These are phyloP conservation scores for Stenopsyche tienmushanensis DNA, from an alignment of 1,140 invertebrate genomes.

Conservation along the genomic window DNA sequence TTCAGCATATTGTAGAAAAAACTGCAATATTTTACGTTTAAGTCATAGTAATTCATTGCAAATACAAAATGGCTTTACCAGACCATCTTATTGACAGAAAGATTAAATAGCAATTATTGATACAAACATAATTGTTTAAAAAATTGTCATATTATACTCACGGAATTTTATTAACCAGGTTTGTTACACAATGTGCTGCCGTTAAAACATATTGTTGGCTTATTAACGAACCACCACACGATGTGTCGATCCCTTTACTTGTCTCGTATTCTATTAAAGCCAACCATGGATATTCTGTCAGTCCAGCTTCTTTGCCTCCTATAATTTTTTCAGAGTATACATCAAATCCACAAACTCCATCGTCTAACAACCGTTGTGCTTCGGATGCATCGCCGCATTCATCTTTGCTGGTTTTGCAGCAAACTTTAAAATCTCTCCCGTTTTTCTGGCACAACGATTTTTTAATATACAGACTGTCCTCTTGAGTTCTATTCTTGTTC, in stretches of 20 bases:
- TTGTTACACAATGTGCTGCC: constrained; percentile 48
- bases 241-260: background rate
- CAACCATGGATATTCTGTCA: constrained; percentile 66
- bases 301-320: constrained; percentile 56
- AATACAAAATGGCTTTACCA: no score
- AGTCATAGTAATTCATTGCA: no score
- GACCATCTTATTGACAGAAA: no score
- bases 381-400: background rate
- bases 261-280: constrained; percentile 56
- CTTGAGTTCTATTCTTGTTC: no score
- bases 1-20: no score
- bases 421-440: no score
- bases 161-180: constrained; percentile 37
- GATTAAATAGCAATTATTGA: no score
- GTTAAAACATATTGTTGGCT: constrained; percentile 47
- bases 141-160: constrained; percentile 44
- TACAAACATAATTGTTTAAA: constrained; percentile 47
- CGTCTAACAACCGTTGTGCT: constrained; percentile 8
- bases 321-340: constrained; percentile 52
- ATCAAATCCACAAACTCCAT: constrained; percentile 45
- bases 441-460: no score
- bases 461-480: no score
- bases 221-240: constrained; percentile 48
- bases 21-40: no score
- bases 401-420: no score